A percentile compares a stretch with the other conserved stretches of the same genome.
Conservation (phyloP, 2,113 vertebrate species). For the Chloroceryle aenea region DNA sequence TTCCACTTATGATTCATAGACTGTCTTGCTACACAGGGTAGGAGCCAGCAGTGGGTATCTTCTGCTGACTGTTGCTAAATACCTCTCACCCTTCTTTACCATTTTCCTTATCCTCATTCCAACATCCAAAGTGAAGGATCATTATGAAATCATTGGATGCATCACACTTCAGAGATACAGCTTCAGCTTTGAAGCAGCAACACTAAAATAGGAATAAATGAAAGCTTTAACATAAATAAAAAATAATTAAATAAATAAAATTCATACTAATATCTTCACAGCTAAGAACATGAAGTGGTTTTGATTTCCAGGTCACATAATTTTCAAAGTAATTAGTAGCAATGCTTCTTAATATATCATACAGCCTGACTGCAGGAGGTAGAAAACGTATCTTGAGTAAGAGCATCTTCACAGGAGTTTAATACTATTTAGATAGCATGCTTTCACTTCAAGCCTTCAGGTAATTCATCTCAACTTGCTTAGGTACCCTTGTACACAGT, state of each 20-base stretch:
- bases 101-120: neutral
- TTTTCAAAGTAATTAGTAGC: conserved; percentile 43
- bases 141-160: neutral
- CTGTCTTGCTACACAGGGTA: neutral
- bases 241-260: neutral
- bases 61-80: neutral
- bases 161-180: neutral
- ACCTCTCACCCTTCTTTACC: neutral
- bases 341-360: conserved; percentile 40
- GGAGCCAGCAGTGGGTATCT: neutral
- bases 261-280: neutral
- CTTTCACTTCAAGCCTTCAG: conserved; percentile 11
- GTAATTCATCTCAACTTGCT: conserved; percentile 17
- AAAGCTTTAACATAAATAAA: conserved; percentile 1
- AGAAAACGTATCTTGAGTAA: neutral
- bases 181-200: neutral
- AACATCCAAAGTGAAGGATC: neutral
- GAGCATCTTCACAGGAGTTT: neutral
- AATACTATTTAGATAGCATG: conserved; percentile 31
- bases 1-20: neutral
- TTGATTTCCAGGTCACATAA: conserved; percentile 29
- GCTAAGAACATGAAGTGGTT: neutral
- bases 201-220: neutral
- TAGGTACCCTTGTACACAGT: neutral
- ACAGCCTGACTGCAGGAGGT: conserved; percentile 24